Evolutionary conservation across 2,113 vertebrate species (phyloP), one percentile per base, ranked within the genome.

Genomic region (Dipodomys stephensi): DNA sequence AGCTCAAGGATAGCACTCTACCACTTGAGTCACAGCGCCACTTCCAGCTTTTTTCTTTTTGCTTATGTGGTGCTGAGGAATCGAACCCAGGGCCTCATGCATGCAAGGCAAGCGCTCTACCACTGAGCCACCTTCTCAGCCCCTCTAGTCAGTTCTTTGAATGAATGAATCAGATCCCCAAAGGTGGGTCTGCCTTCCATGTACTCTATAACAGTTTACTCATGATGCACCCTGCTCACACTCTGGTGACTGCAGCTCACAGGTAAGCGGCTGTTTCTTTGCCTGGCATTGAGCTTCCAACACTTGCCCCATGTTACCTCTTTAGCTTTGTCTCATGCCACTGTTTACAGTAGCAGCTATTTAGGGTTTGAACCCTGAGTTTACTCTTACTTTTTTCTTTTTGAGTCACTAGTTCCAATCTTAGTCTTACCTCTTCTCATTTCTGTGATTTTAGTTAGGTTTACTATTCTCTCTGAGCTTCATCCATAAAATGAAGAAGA

Each of bases 391-490:
- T 57, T 16, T 57, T 57, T 57, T 13, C 4, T 57, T 57, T 57
- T 18, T 18, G 15, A 57, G 53, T 86, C 39, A 35, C 67, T 85
- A 7, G 35, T 95, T 90, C 76, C 60, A 88, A 91, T 44, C 11
- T 73, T 35, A 76, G 22, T 39, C 91, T 77, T 6, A 46, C 28
- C 15, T 73, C 62, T 95, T 90, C 84, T 77, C 30, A 92, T 39
- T 46, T 86, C 68, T 69, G 57, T 79, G 77, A 71, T 49, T 94
- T 90, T 25, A 83, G 89, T 62, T 44, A 77, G 67, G n/a, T 93
- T 78, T 83, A 27, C 6, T 23, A n/a, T 6, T 60, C 11, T 57
- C 32, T 89, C 73, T 82, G 49, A 77, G 79, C 13, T 15, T 72
- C 67, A 20, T 83, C 13, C n/a, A 9, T 83, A 76, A 96, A 90